Conservation (phyloP, 2,888 invertebrate genomes). For the Plebejus argus region DNA sequence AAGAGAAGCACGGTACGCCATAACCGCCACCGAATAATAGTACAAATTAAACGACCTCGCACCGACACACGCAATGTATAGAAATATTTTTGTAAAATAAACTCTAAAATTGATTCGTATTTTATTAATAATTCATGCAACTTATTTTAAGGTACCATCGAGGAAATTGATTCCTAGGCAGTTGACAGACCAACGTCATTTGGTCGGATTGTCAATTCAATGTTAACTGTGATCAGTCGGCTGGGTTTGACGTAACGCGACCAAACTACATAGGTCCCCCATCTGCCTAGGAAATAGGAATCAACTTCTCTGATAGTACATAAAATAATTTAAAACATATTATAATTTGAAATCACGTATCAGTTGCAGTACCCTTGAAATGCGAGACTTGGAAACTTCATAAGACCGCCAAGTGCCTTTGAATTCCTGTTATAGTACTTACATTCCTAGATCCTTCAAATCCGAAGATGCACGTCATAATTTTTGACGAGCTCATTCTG, state of each 20-base stretch:
- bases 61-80: slow-evolving; percentile 48
- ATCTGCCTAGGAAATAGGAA: too few species aligned
- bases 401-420: background rate
- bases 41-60: slow-evolving; percentile 69
- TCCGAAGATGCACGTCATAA: slow-evolving; percentile 24
- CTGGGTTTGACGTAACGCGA: too few species aligned
- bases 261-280: too few species aligned
- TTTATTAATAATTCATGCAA: background rate
- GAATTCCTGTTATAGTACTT: background rate
- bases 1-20: slow-evolving; percentile 65
- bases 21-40: slow-evolving; percentile 54
- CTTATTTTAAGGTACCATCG: background rate
- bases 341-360: too few species aligned
- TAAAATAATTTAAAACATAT: background rate
- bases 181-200: too few species aligned
- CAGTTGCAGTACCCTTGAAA: too few species aligned
- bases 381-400: too few species aligned
- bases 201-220: too few species aligned
- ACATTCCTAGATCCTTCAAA: slow-evolving; percentile 4
- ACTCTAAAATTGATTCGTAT: slow-evolving; percentile 35
- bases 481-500: slow-evolving; percentile 45
- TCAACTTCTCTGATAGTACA: too few species aligned
- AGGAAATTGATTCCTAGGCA: too few species aligned
- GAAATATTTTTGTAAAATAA: slow-evolving; percentile 45
- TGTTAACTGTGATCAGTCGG: too few species aligned